Conservation (phyloP, 1,140 invertebrate genomes). For the Sinonovacula constricta region DNA sequence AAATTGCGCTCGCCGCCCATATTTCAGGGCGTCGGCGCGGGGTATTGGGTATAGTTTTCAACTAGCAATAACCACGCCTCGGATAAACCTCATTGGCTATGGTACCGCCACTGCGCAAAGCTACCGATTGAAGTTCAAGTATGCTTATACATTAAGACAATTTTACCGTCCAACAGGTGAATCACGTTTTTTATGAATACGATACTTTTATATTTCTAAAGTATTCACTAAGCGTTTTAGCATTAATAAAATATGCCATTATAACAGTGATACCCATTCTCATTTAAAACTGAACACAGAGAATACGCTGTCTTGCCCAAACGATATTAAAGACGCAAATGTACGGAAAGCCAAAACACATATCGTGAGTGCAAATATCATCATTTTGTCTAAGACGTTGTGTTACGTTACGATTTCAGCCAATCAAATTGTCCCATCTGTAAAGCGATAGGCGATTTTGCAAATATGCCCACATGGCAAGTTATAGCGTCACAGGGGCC, state of each 20-base stretch:
- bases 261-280: neutral
- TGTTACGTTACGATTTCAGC: neutral
- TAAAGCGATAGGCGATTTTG: neutral
- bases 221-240: neutral
- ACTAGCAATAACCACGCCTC: constrained; percentile 82
- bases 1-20: constrained; percentile 55
- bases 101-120: constrained; percentile 81
- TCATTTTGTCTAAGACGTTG: no score
- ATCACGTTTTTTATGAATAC: neutral
- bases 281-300: neutral
- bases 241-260: neutral
- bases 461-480: neutral
- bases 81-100: constrained; percentile 81
- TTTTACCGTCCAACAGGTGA: neutral
- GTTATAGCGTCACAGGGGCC: neutral
- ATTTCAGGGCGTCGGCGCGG: constrained; percentile 55
- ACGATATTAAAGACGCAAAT: no score
- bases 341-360: no score
- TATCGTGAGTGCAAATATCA: no score
- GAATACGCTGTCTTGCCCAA: neutral
- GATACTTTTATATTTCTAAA: neutral
- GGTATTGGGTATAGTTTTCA: constrained; percentile 74
- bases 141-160: neutral
- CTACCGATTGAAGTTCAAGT: constrained; percentile 41
- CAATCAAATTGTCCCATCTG: constrained; percentile 10